phyloP scores from a whole-genome alignment of 2,113 vertebrate genomes.

The Lepidothrix coronata region DNA sequence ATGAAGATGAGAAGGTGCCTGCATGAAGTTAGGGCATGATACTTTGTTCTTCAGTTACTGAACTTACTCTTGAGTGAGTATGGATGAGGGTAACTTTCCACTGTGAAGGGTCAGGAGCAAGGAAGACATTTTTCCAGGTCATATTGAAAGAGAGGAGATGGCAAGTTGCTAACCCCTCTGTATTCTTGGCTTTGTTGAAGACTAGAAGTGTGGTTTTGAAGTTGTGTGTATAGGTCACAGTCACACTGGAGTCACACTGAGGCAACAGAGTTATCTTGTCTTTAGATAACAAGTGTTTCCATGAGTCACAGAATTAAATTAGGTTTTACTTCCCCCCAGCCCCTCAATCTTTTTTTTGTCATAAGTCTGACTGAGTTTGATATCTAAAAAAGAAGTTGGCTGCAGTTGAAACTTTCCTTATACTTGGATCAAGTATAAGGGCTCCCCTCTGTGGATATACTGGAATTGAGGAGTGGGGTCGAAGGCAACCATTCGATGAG shows the following conservation, averaged over 20 bases:
- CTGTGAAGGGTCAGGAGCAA: neutral
- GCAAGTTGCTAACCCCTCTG: neutral
- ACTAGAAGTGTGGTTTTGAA: neutral
- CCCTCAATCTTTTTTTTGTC: neutral
- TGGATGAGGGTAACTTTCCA: neutral
- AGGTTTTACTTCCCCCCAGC: neutral
- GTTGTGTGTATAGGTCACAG: accelerated
- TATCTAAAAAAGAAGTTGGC: neutral
- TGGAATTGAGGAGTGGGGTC: neutral
- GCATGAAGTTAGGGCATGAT: neutral
- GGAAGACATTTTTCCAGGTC: neutral
- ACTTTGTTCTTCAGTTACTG: neutral
- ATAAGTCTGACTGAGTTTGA: neutral
- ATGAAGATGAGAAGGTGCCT: neutral
- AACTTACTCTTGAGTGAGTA: neutral
- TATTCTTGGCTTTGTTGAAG: neutral
- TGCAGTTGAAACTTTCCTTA: neutral
- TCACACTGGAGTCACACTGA: neutral
- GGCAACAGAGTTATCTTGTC: neutral
- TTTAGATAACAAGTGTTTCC: neutral
- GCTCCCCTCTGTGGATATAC: neutral
- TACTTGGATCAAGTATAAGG: neutral
- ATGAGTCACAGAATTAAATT: neutral
- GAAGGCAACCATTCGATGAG: neutral
- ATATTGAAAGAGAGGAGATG: neutral